Evolutionary conservation across 2,888 invertebrate genomes (phyloP), one percentile per base, ranked within the genome.

Genomic region (Leucozona laternaria): DNA sequence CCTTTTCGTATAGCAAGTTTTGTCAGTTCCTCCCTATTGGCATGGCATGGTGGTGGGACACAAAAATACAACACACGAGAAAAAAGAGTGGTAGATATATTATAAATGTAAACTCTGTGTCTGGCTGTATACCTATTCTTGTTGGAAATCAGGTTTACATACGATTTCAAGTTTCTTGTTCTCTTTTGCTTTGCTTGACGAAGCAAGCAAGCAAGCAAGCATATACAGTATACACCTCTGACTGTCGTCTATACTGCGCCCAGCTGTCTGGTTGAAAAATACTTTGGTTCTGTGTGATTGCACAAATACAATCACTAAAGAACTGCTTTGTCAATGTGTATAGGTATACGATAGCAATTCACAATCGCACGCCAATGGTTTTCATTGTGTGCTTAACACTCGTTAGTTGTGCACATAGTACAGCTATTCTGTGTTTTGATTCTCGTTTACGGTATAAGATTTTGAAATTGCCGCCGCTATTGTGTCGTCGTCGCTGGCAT

Each of bases 371-470:
- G 84, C 75, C 80, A 81, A 78, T 85, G 77, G 64, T 62, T 86
- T 86, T 86, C 82, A 82, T 82, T 86, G 86, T 86, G 75, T 86
- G 78, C 75, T 75, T 78, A 75, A 66, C 86, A 64, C 73, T 82
- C 78, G 78, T 72, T 79, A 71, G 86, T 86, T 75, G 86, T 82
- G 86, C 86, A 72, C 71, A 76, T 76, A 45, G 70, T 50, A 82
- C 77, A 78, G 66, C 66, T 66, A 66, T 66, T 66, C 64, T 77
- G 77, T 73, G 77, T 81, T 85, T 50, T 70, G 77, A 66, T 85
- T 73, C 13, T 50, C 81, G 85, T 72, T 81, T 73, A 68, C 85
- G 85, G 77, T 85, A n/a, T n/a, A 43, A 81, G 50, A 83, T 77
- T 73, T 78, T 28, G 22, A 73, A 57, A 7, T 81, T 85, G 73